phyloP scores from a whole-genome alignment of 2,113 vertebrate species.

The Myotis yumanensis region DNA sequence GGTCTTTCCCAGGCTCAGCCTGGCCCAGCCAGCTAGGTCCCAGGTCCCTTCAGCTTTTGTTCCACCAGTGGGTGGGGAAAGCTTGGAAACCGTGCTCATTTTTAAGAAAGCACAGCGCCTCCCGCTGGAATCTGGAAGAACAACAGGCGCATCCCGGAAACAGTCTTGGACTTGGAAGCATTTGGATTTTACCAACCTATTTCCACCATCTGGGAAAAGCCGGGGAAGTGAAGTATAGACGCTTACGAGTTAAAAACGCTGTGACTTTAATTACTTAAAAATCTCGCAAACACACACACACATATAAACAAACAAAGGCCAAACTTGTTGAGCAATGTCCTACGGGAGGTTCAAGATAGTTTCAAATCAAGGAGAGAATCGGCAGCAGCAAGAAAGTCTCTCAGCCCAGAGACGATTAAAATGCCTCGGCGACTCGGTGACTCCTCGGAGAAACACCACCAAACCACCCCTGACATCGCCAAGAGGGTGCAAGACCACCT shows the following conservation, averaged over 20 bases:
- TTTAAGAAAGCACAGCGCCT: neutral
- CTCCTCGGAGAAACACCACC: neutral
- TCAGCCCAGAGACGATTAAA: neutral
- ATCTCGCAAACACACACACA: neutral
- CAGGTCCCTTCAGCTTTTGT: neutral
- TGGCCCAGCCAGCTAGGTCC: neutral
- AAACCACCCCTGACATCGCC: no score
- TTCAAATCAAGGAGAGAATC: constrained; percentile 24
- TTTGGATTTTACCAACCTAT: neutral
- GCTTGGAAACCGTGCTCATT: neutral
- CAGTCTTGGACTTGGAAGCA: neutral
- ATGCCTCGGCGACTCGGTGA: neutral
- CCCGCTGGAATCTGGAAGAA: neutral
- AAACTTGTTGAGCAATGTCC: constrained; percentile 44
- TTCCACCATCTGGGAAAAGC: neutral
- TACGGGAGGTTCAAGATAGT: constrained; percentile 43
- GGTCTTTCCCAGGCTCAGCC: neutral
- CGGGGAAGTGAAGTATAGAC: neutral
- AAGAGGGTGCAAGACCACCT: neutral
- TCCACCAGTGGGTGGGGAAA: rapidly evolving
- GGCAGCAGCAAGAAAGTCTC: neutral
- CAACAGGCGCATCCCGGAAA: neutral
- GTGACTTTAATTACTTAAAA: neutral
- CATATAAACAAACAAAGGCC: neutral
- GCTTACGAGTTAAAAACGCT: neutral